phyloP scores from a whole-genome alignment of 2,113 vertebrate genomes.

The Polyodon spathula region DNA sequence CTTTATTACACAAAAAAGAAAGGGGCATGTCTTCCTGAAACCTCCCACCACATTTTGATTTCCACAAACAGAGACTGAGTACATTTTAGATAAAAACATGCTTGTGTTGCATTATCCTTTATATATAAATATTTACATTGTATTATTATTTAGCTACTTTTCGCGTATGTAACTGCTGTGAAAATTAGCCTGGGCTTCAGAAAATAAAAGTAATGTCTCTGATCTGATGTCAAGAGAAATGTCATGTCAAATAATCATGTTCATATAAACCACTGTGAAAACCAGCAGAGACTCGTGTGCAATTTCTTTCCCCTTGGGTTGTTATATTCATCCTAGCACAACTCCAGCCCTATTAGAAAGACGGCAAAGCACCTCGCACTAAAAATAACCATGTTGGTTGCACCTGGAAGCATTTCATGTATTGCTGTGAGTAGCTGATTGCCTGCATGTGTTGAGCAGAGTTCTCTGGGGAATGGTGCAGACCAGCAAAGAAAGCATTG shows the following conservation, averaged over 20 bases:
- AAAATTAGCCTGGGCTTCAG: conserved; percentile 46
- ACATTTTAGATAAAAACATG: conserved; percentile 11
- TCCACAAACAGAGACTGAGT: background rate
- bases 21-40: conserved; percentile 13
- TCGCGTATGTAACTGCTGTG: conserved; percentile 31
- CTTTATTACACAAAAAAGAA: background rate
- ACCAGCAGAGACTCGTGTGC: conserved; percentile 39
- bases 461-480: too few species aligned
- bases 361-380: too few species aligned
- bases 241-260: conserved; percentile 60
- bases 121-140: conserved; percentile 21
- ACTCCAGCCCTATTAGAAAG: background rate
- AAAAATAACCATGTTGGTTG: too few species aligned
- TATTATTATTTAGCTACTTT: conserved; percentile 17
- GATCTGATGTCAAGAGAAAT: conserved; percentile 47
- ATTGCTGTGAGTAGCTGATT: too few species aligned
- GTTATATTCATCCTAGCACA: background rate
- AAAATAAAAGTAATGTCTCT: conserved; percentile 38
- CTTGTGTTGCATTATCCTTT: conserved; percentile 17
- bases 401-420: too few species aligned
- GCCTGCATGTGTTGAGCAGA: too few species aligned
- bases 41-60: conserved; percentile 2
- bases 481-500: too few species aligned
- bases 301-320: conserved; percentile 25
- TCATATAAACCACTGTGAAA: conserved; percentile 85